Base-by-base conservation (phyloP, 2,888 invertebrate species). In the Drosophila limbata region DNA sequence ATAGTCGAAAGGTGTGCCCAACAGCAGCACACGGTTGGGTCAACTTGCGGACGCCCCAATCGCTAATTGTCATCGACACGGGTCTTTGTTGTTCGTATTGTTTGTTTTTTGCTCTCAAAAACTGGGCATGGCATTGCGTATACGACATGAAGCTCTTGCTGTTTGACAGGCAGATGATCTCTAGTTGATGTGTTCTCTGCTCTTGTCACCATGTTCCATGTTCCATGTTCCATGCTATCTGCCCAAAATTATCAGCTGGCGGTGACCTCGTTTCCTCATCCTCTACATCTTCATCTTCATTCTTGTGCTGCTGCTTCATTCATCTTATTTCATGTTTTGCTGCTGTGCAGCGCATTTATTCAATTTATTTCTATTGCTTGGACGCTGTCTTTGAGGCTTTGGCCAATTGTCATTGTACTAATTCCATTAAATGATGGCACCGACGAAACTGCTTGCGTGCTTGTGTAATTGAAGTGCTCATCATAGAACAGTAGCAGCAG, bases 361-460 rank as follows among this genome's bases (percentile, higher is more conserved):
- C 87, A 88, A 89, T 84, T 84, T 84, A 88, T 88, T 84, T 84
- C 87, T 84, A 84, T 84, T 84, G 89, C 80, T 59, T 64, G 64
- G 66, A 50, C 63, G 78, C 35, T 56, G 67, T 73, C 84, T 84
- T 84, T 71, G 78, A 81, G 86, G 84, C 89, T 86, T 86, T 84
- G 87, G 88, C 86, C 83, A 84, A 84, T 84, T 84, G 84, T 89
- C 89, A 81, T 89, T 84, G 89, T 89, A 88, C 89, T 89, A 84
- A 84, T 84, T 84, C 84, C 79, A 84, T 89, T 84, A 89, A 84
- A 78, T 68, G 88, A 82, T 57, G 69, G 72, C 77, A 68, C 55
- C 69, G 42, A 44, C 42, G 42, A 44, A 35, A 47, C 25, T 39
- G 88, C 83, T 86, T 83, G 83, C 83, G 83, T 83, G 78, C 84